Conservation (phyloP, 1,140 invertebrate genomes). For the Aphelinus certus region DNA sequence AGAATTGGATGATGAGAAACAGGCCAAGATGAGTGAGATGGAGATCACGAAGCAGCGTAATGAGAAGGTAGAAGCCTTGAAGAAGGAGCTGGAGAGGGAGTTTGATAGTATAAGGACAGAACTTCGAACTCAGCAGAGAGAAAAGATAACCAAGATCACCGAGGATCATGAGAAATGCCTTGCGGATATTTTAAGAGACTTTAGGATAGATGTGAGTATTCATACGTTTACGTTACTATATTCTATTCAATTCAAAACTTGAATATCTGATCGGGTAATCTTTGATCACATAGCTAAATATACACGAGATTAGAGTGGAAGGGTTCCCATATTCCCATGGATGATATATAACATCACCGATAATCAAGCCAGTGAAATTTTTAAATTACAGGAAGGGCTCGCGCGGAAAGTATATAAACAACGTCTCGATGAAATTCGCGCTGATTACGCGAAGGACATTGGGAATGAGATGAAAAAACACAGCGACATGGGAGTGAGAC, state of each 20-base stretch:
- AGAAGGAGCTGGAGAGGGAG: constrained; percentile 57
- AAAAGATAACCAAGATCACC: constrained; percentile 68
- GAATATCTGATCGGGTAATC: too few relatives aligned
- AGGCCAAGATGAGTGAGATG: constrained; percentile 52
- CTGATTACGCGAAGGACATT: constrained; percentile 70
- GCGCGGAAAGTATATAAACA: constrained; percentile 73
- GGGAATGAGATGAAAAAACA: constrained; percentile 64
- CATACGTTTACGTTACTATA: too few relatives aligned
- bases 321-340: too few relatives aligned
- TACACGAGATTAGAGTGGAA: background rate
- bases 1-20: constrained; percentile 54
- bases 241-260: too few relatives aligned
- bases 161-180: constrained; percentile 69
- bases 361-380: background rate
- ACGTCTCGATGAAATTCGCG: constrained; percentile 70
- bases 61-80: constrained; percentile 54
- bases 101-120: constrained; percentile 61
- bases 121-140: constrained; percentile 62
- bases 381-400: constrained; percentile 64
- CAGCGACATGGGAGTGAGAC: constrained; percentile 57
- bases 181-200: constrained; percentile 64
- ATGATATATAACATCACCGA: too few relatives aligned
- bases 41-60: constrained; percentile 54
- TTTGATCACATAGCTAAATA: too few relatives aligned
- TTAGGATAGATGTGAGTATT: constrained; percentile 61